Evolutionary conservation across 2,797 vertebrate species (phyloP).

Genomic region (Paedocypris micromegethes): DNA sequence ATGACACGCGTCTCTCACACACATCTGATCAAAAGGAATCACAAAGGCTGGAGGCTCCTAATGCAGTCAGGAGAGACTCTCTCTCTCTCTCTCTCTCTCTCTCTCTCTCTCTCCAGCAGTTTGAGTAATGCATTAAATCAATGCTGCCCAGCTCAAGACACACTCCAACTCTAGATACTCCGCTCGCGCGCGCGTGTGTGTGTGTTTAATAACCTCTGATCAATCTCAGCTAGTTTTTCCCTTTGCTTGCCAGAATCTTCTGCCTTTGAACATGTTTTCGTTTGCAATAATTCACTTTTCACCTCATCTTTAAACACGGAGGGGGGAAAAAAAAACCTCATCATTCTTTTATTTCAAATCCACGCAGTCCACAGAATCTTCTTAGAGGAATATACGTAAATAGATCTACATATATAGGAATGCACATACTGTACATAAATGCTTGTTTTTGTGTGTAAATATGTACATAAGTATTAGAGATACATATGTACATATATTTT

Average conservation of each 20-base stretch:
- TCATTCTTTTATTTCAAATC: not conserved
- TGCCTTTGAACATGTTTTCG: constrained; percentile 42
- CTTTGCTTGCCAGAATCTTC: constrained; percentile 69
- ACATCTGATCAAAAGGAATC: constrained; percentile 93
- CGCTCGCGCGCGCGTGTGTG: constrained; percentile 38
- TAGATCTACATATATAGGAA: too few relatives aligned
- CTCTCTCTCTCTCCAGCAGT: constrained; percentile 58
- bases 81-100: constrained; percentile 35
- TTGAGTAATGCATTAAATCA: constrained; percentile 83
- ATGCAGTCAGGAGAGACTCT: constrained; percentile 75
- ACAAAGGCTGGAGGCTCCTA: constrained; percentile 80
- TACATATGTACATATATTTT: too few relatives aligned
- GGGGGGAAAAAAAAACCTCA: constrained; percentile 4
- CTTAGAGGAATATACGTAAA: too few relatives aligned
- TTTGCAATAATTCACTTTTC: constrained; percentile 36
- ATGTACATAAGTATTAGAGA: too few relatives aligned
- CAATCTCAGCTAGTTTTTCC: constrained; percentile 71
- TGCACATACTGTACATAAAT: too few relatives aligned
- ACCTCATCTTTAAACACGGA: constrained; percentile 31
- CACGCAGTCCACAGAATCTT: too few relatives aligned
- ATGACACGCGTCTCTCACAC: constrained; percentile 94
- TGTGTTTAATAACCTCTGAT: constrained; percentile 61
- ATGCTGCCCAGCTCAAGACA: constrained; percentile 77
- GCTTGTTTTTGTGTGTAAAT: too few relatives aligned
- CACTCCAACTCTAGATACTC: constrained; percentile 51